These are phyloP conservation scores for Muscicapa striata DNA, from an alignment of 2,797 vertebrate genomes.

Conservation along the genomic window DNA sequence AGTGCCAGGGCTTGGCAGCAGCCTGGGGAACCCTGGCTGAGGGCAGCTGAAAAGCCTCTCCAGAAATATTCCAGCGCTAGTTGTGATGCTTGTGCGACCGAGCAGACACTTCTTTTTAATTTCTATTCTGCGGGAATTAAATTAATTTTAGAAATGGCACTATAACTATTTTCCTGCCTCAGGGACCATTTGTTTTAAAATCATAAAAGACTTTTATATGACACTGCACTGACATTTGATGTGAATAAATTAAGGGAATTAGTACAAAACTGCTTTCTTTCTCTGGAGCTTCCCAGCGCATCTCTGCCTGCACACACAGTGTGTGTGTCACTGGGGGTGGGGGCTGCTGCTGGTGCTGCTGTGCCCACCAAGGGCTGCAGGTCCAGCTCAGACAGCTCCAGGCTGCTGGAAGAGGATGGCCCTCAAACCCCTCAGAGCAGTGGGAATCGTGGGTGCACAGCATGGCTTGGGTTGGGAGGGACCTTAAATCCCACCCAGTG, in stretches of 20 bases:
- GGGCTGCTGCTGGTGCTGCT: background rate
- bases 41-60: constrained; percentile 4
- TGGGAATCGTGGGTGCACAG: background rate
- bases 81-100: constrained; percentile 40
- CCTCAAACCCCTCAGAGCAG: accelerated
- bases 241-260: constrained; percentile 76
- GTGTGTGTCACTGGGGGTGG: background rate
- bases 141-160: constrained; percentile 76
- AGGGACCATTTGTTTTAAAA: constrained; percentile 78
- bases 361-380: background rate
- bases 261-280: constrained; percentile 54
- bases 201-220: constrained; percentile 74
- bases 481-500: accelerated
- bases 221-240: constrained; percentile 75
- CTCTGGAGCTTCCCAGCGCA: constrained; percentile 10
- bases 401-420: background rate
- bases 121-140: constrained; percentile 70
- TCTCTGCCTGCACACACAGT: background rate
- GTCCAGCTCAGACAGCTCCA: background rate
- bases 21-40: background rate
- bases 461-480: background rate
- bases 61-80: constrained; percentile 23
- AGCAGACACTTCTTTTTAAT: constrained; percentile 19
- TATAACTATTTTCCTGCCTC: constrained; percentile 73
- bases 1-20: background rate